Evolutionary conservation across 30 jellyfish, hydroid and myxozoan species (phyloP).

Genomic region (Turritopsis dohrnii): DNA sequence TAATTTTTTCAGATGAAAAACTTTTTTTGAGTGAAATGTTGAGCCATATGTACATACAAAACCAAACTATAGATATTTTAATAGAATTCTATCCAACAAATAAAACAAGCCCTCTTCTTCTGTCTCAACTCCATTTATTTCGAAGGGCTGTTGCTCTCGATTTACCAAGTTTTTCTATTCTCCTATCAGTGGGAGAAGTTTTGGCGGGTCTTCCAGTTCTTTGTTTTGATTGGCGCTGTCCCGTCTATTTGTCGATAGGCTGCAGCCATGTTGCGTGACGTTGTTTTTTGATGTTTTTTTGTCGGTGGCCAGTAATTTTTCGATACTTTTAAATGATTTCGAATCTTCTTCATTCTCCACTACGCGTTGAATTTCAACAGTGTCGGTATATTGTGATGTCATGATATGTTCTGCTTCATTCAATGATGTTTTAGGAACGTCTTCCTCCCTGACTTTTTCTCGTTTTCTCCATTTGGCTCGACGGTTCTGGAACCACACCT

Average conservation of each 20-base stretch:
- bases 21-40: not conserved
- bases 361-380: not conserved
- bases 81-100: not conserved
- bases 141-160: too few relatives aligned
- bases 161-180: too few relatives aligned
- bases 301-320: slow-evolving; percentile 8
- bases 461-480: slow-evolving; percentile 86
- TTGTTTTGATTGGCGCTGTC: not conserved
- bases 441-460: slow-evolving; percentile 8
- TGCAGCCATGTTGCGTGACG: too few relatives aligned
- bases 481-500: slow-evolving; percentile 93
- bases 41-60: not conserved
- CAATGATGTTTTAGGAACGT: not conserved
- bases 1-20: not conserved
- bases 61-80: not conserved
- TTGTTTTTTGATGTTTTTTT: not conserved
- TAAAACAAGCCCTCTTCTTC: not conserved
- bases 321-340: slow-evolving; percentile 4
- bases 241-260: not conserved
- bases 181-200: not conserved
- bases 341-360: not conserved
- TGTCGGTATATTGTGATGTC: not conserved
- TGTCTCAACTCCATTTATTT: not conserved
- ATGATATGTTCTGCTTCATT: not conserved
- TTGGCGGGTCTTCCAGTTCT: not conserved